Conservation (phyloP, 2,888 invertebrate genomes). For the Leptopilina syphax region DNA sequence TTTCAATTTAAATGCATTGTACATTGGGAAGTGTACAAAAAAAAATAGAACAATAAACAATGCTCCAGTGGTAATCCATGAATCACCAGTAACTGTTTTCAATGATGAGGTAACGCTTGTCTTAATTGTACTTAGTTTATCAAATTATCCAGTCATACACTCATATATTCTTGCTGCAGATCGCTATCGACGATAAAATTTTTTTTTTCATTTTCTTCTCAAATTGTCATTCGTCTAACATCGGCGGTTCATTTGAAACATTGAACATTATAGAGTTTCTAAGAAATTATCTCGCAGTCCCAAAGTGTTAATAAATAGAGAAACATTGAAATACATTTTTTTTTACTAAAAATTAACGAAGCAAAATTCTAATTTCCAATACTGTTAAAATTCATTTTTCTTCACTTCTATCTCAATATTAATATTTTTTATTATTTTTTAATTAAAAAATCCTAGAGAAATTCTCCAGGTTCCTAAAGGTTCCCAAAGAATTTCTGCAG, state of each 20-base stretch:
- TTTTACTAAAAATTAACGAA: background rate
- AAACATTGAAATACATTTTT: background rate
- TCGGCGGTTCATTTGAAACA: constrained; percentile 68
- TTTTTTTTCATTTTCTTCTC: constrained; percentile 46
- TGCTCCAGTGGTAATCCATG: constrained; percentile 68
- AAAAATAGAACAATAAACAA: constrained; percentile 49
- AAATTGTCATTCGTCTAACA: constrained; percentile 69
- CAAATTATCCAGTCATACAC: constrained; percentile 77
- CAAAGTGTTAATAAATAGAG: constrained; percentile 58
- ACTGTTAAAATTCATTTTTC: too few species aligned
- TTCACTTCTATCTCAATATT: too few species aligned
- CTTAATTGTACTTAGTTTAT: constrained; percentile 78
- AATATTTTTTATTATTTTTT: too few species aligned
- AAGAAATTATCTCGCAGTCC: constrained; percentile 70
- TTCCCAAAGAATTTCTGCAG: too few species aligned
- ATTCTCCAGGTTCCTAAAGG: too few species aligned
- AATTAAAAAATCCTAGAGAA: too few species aligned
- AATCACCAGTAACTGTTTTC: constrained; percentile 69
- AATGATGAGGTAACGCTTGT: constrained; percentile 78
- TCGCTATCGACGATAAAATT: constrained; percentile 64
- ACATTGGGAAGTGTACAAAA: constrained; percentile 68
- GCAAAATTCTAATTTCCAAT: background rate
- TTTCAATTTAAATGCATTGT: constrained; percentile 70
- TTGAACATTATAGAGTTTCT: constrained; percentile 69
- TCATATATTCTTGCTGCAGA: constrained; percentile 75